A percentile compares a stretch with the other conserved stretches of the same genome.
phyloP scores from a whole-genome alignment of 2,113 vertebrate genomes.

The Syngnathus scovelli region DNA sequence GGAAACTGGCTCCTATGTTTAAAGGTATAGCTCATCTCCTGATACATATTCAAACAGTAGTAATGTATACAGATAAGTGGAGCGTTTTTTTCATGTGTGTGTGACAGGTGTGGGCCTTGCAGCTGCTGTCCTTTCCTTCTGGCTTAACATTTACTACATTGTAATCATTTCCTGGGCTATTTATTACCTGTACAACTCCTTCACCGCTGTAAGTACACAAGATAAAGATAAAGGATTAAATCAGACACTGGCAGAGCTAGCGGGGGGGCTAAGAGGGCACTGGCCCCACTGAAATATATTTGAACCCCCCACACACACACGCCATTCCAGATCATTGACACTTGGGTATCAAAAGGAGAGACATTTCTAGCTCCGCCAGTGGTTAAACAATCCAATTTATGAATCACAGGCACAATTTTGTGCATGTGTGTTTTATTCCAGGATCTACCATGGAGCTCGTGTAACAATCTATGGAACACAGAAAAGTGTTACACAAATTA shows the following conservation, averaged over 20 bases:
- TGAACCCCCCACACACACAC: too few species aligned
- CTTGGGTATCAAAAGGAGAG: too few species aligned
- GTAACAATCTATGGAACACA: slow-evolving; percentile 94
- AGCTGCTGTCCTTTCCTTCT: slow-evolving; percentile 93
- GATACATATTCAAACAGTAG: neutral
- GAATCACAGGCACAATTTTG: neutral
- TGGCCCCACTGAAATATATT: too few species aligned
- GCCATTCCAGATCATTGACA: too few species aligned
- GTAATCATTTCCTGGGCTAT: slow-evolving; percentile 97
- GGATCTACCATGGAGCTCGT: slow-evolving; percentile 92
- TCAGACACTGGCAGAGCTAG: too few species aligned
- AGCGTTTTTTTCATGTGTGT: neutral
- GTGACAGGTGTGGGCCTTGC: slow-evolving; percentile 90
- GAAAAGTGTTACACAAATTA: slow-evolving; percentile 95
- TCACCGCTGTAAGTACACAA: slow-evolving; percentile 82
- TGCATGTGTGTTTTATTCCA: slow-evolving; percentile 48
- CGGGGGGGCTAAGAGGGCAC: too few species aligned
- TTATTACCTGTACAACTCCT: slow-evolving; percentile 97
- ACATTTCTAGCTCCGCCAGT: neutral
- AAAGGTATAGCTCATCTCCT: slow-evolving; percentile 77
- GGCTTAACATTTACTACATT: slow-evolving; percentile 99
- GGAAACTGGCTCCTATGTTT: slow-evolving; percentile 98
- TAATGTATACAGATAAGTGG: too few species aligned
- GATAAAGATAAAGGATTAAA: neutral
- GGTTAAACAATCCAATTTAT: neutral